Base-by-base conservation (phyloP, 2,888 invertebrate species). In the Heliconius charithonia region DNA sequence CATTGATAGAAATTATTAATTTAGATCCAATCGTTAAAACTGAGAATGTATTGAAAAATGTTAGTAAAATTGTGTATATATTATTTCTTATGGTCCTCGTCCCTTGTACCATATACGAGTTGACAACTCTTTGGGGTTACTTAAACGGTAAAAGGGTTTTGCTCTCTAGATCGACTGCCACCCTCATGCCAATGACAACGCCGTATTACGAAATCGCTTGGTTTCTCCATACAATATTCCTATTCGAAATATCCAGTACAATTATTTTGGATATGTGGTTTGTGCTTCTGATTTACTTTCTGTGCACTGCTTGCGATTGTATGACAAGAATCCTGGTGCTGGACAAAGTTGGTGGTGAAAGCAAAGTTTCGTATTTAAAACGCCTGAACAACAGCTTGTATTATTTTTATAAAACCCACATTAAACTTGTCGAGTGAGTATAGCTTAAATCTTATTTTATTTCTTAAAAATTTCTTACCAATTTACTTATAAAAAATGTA, bases 241-340 rank as follows among this genome's bases (percentile, higher is more conserved):
- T 93, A 25, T 82, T 87, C 10, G 84, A 88, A 78, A 84, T 89
- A 27, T 80, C 87, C 0, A 86, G 87, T 12, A 86, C 87, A 0
- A 84, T 89, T 13, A 81, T 89, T 4, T 79, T 87, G 25, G 92
- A 93, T 76, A 84, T 91, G 81, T 93, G 92, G 91, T 92, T 91
- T 72, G 85, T 90, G 27, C 59, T 90, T 2, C 74, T 91, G 0
- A 85, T 90, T 80, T 86, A 84, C 71, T 88, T 91, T 51, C 86
- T 89, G 45, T 89, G 90, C 75, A 80, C 82, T 13, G 86, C 90
- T 0, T 85, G 84, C 76, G 89, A 91, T 22, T 85, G 87, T 75
- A 83, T 88, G n/a, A 82, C 82, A 2, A 85, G 86, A 59, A 79
- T 84, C 4, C 81, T 93, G 4, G 82, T 89, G 0, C 72, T 85